Percentiles rank a stretch among this genome's conserved stretches.
These are phyloP conservation scores for Gymnogyps californianus DNA, from an alignment of 2,113 vertebrate genomes.

Conservation along the genomic window DNA sequence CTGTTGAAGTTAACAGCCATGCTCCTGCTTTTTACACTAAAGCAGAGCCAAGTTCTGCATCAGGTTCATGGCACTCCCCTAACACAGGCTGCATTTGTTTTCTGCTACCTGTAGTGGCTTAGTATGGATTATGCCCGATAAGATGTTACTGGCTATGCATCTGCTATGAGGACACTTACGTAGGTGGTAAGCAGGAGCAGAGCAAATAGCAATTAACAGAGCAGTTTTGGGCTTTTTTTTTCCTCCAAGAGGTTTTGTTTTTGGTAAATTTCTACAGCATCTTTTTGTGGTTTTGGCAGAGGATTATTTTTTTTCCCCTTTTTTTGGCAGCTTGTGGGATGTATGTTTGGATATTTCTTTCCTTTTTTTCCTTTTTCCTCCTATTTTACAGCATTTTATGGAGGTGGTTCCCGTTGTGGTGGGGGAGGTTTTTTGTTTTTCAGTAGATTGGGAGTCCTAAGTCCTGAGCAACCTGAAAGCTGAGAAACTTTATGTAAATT, in stretches of 20 bases:
- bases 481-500: background rate
- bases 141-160: background rate
- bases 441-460: background rate
- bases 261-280: background rate
- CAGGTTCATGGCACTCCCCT: background rate
- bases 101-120: background rate
- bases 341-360: background rate
- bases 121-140: background rate
- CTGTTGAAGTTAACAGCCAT: background rate
- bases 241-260: background rate
- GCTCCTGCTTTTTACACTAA: background rate
- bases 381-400: background rate
- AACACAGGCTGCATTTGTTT: background rate
- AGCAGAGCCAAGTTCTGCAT: background rate
- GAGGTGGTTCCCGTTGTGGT: background rate
- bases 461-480: background rate
- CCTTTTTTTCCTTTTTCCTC: fast-evolving
- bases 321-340: background rate
- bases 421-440: background rate
- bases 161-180: background rate
- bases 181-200: background rate
- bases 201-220: background rate
- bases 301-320: background rate
- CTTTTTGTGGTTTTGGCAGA: background rate
- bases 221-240: background rate